Conservation (phyloP, 2,113 vertebrate genomes). For the Neopipo cinnamomea region DNA sequence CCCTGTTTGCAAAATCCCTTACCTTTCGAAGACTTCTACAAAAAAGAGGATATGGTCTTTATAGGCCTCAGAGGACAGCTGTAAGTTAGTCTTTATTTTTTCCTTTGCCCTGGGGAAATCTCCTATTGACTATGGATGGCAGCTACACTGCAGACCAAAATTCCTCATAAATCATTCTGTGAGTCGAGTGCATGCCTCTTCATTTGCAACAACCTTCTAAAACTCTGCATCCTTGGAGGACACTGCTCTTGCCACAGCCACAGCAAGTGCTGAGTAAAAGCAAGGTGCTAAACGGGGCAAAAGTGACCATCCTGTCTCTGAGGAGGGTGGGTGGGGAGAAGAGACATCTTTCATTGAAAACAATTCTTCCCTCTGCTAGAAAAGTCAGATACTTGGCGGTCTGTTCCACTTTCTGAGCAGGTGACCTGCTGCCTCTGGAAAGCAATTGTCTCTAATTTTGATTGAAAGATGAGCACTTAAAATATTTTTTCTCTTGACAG, state of each 20-base stretch:
- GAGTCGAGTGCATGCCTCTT: background rate
- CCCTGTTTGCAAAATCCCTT: background rate
- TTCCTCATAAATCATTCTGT: background rate
- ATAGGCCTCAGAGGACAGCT: background rate
- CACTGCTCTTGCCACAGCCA: background rate
- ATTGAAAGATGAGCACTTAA: background rate
- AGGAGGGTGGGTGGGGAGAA: background rate
- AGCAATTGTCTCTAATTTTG: background rate
- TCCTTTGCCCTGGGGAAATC: background rate
- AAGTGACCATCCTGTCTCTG: background rate
- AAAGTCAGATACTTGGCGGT: background rate
- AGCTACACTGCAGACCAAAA: background rate
- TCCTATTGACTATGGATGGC: background rate
- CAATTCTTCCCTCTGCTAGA: background rate
- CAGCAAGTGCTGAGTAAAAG: background rate
- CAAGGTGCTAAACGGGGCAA: background rate
- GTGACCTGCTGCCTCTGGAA: background rate
- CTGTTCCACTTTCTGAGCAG: background rate
- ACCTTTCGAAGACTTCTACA: background rate
- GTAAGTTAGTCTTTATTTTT: background rate
- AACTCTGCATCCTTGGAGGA: background rate
- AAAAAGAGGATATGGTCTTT: background rate
- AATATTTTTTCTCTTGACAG: background rate
- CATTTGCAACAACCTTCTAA: background rate
- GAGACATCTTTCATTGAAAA: background rate